phyloP scores from a whole-genome alignment of 2,113 vertebrate species.

The Ardeotis arabs region DNA sequence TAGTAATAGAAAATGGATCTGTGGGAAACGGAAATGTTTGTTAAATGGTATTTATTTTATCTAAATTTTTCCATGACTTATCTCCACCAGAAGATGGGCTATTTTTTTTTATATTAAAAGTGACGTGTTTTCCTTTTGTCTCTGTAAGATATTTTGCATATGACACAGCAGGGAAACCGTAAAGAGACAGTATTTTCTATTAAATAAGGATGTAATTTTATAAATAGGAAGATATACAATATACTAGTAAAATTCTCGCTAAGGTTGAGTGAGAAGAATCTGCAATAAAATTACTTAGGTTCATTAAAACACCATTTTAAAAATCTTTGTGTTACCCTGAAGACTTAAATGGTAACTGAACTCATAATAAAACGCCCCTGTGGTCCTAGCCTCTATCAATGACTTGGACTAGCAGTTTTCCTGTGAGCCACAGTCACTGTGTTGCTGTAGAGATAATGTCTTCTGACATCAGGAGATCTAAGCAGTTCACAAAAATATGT shows the following conservation, averaged over 20 bases:
- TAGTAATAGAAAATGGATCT: conserved; percentile 75
- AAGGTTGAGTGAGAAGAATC: background rate
- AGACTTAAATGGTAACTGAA: background rate
- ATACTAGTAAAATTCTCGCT: background rate
- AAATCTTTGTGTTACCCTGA: background rate
- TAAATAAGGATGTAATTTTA: background rate
- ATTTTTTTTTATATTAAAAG: background rate
- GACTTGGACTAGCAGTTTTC: background rate
- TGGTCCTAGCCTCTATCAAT: background rate
- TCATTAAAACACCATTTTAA: background rate
- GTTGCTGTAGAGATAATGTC: background rate
- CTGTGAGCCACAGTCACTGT: background rate
- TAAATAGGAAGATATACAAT: background rate
- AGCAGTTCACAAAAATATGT: background rate
- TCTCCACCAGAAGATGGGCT: background rate
- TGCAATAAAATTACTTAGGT: background rate
- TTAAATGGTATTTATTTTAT: conserved; percentile 33
- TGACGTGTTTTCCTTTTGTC: background rate
- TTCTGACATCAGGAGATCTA: background rate
- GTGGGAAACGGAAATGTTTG: background rate
- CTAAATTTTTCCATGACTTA: background rate
- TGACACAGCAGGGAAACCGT: background rate
- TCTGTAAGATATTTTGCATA: background rate
- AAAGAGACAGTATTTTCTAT: background rate
- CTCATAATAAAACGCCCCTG: background rate